A percentile compares a stretch with the other conserved stretches of the same genome.
Conservation (phyloP, 1,140 invertebrate species). For the Macrotrachela quadricornifera region DNA sequence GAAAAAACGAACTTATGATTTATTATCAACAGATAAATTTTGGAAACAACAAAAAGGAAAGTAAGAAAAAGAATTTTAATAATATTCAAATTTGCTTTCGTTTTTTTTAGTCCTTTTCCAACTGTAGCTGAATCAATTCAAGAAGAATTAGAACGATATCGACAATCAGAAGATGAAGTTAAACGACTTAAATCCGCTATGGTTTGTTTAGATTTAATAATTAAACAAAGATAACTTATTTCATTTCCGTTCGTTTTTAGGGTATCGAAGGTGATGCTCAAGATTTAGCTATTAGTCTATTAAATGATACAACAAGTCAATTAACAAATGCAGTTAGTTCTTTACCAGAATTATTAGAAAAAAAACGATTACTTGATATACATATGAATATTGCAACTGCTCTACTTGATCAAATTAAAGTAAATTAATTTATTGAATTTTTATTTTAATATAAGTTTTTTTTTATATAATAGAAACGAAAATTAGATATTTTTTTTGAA, state of each 20-base stretch:
- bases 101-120: constrained; percentile 59
- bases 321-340: constrained; percentile 62
- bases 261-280: constrained; percentile 33
- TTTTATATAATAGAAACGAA: constrained; percentile 26
- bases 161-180: constrained; percentile 80
- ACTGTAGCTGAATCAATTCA: constrained; percentile 92
- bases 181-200: constrained; percentile 76
- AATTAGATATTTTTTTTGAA: constrained; percentile 87
- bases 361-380: constrained; percentile 89
- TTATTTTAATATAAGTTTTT: not conserved
- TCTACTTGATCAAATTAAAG: constrained; percentile 65
- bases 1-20: constrained; percentile 68
- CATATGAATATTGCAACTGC: constrained; percentile 90
- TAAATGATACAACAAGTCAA: constrained; percentile 53
- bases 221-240: constrained; percentile 9
- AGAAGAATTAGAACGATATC: constrained; percentile 81
- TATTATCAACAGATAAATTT: constrained; percentile 66
- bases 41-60: constrained; percentile 72
- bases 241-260: constrained; percentile 13
- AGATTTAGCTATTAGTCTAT: constrained; percentile 41
- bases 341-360: constrained; percentile 80
- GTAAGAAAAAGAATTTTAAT: constrained; percentile 13
- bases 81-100: not conserved
- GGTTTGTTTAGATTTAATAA: constrained; percentile 28
- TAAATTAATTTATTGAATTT: constrained; percentile 1